A percentile compares a stretch with the other conserved stretches of the same genome.
phyloP scores from a whole-genome alignment of 2,113 vertebrate species.

The Pteropus alecto region DNA sequence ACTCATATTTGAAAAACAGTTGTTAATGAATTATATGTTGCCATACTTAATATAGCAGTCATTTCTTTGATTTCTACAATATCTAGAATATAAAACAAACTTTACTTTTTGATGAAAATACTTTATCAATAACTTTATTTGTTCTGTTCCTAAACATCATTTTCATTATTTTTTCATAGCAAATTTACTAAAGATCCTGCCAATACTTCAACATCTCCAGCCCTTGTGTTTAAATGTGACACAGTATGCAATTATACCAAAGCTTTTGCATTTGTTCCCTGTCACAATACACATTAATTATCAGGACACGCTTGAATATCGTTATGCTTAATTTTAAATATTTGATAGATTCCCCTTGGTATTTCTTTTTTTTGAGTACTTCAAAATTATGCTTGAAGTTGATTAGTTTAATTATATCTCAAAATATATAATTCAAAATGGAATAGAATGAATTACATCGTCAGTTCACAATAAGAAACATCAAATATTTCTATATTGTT shows the following conservation, averaged over 20 bases:
- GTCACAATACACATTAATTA: background rate
- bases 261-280: background rate
- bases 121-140: background rate
- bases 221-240: background rate
- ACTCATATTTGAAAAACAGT: background rate
- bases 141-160: background rate
- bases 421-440: background rate
- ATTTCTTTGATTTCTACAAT: background rate
- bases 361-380: background rate
- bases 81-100: background rate
- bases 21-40: background rate
- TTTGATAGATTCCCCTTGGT: background rate
- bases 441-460: background rate
- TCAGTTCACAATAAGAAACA: background rate
- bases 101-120: background rate
- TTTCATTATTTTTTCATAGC: background rate
- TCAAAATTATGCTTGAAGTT: conserved; percentile 12
- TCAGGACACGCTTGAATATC: background rate
- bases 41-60: background rate
- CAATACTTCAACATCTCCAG: background rate
- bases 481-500: background rate
- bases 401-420: background rate
- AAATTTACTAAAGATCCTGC: background rate
- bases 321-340: background rate
- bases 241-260: background rate